Evolutionary conservation across 2,113 vertebrate genomes (phyloP).

Genomic region (Apteryx owenii): DNA sequence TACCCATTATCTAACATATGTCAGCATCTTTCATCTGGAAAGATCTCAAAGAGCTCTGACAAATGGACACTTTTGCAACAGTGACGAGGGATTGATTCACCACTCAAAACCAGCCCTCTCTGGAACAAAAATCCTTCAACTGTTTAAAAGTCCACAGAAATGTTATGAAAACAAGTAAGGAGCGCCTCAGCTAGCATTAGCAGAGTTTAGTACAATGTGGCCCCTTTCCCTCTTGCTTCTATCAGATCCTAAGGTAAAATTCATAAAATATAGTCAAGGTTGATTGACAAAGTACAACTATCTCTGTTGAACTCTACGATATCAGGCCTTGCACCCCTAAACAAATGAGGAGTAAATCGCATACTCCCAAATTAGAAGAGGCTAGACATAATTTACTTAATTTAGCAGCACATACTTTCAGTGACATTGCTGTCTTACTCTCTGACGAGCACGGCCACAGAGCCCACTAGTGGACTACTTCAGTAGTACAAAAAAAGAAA

Average conservation of each 20-base stretch:
- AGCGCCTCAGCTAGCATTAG: not conserved
- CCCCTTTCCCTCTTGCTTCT: not conserved
- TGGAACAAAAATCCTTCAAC: not conserved
- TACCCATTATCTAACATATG: conserved; percentile 53
- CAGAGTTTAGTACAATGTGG: not conserved
- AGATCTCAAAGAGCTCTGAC: conserved; percentile 26
- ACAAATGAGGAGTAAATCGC: not conserved
- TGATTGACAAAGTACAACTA: not conserved
- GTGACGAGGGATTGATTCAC: not conserved
- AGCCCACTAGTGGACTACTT: not conserved
- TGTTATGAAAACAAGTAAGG: not conserved
- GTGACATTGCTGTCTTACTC: not conserved
- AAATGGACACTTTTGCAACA: conserved; percentile 16
- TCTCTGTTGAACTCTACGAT: not conserved
- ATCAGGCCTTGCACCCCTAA: not conserved
- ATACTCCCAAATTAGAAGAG: not conserved
- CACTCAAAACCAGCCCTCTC: not conserved
- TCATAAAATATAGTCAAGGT: not conserved
- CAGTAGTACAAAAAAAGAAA: not conserved
- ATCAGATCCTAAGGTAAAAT: not conserved
- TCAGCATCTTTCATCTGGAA: conserved; percentile 54
- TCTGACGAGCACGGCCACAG: not conserved
- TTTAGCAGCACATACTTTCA: not conserved
- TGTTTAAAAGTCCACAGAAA: not conserved
- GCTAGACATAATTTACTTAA: not conserved